A percentile compares a stretch with the other conserved stretches of the same genome.
Conservation (phyloP, 2,797 vertebrate genomes). For the Craterocephalus amniculus region DNA sequence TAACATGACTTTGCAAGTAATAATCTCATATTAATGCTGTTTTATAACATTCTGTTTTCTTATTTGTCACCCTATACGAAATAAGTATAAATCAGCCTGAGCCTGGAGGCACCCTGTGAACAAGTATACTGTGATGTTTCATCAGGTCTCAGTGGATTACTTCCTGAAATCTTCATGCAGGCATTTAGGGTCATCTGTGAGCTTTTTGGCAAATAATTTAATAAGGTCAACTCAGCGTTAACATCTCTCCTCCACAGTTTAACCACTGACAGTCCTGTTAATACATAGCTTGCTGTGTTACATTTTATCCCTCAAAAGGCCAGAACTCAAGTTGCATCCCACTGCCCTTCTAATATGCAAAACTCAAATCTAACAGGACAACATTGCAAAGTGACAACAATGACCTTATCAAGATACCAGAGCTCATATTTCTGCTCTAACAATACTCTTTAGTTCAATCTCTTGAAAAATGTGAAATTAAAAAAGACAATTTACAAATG, state of each 20-base stretch:
- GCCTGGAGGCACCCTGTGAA: background rate
- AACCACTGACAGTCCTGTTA: background rate
- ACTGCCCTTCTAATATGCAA: slow-evolving; percentile 17
- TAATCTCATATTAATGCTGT: background rate
- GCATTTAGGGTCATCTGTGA: background rate
- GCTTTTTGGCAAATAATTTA: slow-evolving; percentile 12
- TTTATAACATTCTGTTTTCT: background rate
- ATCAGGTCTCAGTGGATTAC: background rate
- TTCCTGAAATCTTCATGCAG: background rate
- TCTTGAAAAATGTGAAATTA: slow-evolving; percentile 26
- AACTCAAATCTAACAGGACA: slow-evolving; percentile 16
- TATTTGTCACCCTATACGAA: background rate
- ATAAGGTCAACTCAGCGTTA: slow-evolving; percentile 2
- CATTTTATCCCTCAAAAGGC: background rate
- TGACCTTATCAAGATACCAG: slow-evolving; percentile 49
- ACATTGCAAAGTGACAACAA: slow-evolving; percentile 25
- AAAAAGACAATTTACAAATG: slow-evolving; percentile 44
- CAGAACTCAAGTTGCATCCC: background rate
- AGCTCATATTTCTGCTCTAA: slow-evolving; percentile 26
- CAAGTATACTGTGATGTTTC: background rate
- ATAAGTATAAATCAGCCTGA: background rate
- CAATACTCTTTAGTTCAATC: slow-evolving; percentile 33
- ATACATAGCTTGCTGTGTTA: slow-evolving; percentile 1
- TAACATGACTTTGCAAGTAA: background rate
- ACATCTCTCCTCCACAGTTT: background rate